A percentile compares a stretch with the other conserved stretches of the same genome.
Evolutionary conservation across 1,140 invertebrate species (phyloP).

Genomic region (Neodiprion fabricii): DNA sequence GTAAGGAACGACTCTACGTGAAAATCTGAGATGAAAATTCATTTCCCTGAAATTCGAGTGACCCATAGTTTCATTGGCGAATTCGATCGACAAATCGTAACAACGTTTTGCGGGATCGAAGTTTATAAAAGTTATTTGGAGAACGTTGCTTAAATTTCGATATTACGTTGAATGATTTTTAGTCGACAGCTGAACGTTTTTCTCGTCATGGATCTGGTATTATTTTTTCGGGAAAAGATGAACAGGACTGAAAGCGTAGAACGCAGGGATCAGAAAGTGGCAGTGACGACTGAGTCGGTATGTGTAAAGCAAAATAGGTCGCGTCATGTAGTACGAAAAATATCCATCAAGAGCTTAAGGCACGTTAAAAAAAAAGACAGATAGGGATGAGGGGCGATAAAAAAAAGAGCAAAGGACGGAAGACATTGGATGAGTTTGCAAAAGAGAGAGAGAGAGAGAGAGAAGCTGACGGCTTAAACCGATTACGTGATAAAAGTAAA

Average conservation of each 20-base stretch:
- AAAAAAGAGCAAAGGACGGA: too few species aligned
- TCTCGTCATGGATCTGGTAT: too few species aligned
- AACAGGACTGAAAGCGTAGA: too few species aligned
- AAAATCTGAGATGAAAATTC: neutral
- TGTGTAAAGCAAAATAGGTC: neutral
- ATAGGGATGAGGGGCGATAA: too few species aligned
- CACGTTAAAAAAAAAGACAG: neutral
- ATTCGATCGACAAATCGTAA: neutral
- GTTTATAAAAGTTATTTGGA: neutral
- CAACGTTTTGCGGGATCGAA: neutral
- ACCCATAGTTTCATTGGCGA: neutral
- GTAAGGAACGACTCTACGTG: neutral
- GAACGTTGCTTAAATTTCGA: neutral
- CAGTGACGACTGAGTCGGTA: neutral
- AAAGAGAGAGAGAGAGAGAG: neutral
- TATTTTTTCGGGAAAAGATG: too few species aligned
- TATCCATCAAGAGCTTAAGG: neutral
- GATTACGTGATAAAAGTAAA: slow-evolving; percentile 7
- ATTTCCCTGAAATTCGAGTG: neutral
- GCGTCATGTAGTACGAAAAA: neutral
- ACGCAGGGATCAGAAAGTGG: too few species aligned
- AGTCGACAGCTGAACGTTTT: neutral
- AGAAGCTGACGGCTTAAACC: neutral
- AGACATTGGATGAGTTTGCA: neutral
- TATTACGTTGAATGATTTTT: neutral